These are phyloP conservation scores for Crocodylus rhombifer DNA, from an alignment of 2,797 vertebrate species.

Conservation along the genomic window DNA sequence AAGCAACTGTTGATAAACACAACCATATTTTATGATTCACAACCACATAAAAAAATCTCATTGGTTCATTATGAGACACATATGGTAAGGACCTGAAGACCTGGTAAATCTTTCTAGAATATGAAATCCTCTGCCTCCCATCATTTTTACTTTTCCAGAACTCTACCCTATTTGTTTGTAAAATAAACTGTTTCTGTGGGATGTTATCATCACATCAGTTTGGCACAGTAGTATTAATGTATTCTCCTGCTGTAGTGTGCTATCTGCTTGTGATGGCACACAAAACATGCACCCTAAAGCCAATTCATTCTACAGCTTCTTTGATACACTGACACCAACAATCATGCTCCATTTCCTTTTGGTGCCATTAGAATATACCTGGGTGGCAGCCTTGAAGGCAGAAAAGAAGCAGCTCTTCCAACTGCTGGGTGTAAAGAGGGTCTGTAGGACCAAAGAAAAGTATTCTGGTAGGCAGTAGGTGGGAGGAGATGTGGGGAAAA, in stretches of 20 bases:
- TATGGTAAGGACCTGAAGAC: background rate
- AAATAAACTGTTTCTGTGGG: constrained; percentile 48
- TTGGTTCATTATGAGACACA: constrained; percentile 11
- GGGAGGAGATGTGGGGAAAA: background rate
- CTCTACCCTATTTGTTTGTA: background rate
- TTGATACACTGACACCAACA: background rate
- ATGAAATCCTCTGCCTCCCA: background rate
- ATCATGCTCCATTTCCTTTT: background rate
- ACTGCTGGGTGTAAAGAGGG: background rate
- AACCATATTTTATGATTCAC: constrained; percentile 1
- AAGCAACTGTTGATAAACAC: constrained; percentile 5
- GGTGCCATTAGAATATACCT: background rate
- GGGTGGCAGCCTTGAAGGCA: background rate
- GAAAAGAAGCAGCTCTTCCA: background rate
- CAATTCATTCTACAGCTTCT: background rate
- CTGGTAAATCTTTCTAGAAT: background rate
- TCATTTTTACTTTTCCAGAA: background rate
- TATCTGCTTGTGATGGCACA: background rate
- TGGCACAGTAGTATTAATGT: background rate
- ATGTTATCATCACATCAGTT: constrained; percentile 24
- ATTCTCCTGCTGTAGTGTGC: background rate
- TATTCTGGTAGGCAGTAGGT: background rate
- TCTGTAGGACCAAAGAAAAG: background rate
- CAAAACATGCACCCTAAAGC: background rate
- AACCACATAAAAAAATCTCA: background rate